A percentile compares a stretch with the other conserved stretches of the same genome.
These are phyloP conservation scores for Apamea epomidion DNA, from an alignment of 2,888 invertebrate genomes.

Conservation along the genomic window DNA sequence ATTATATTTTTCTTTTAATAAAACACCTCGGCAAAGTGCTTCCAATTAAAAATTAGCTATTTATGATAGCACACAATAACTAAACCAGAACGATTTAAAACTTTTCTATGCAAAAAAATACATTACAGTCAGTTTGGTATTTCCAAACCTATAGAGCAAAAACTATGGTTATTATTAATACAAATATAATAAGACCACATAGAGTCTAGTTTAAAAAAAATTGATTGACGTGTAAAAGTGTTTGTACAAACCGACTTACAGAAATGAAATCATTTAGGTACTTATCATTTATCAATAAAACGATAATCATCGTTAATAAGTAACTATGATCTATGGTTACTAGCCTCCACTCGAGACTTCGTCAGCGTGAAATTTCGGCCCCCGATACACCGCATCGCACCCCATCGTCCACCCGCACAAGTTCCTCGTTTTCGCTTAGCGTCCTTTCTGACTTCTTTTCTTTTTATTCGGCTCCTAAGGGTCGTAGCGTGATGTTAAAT, in stretches of 20 bases:
- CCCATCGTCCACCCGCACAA: too few relatives aligned
- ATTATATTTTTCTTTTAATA: background rate
- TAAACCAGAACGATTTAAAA: background rate
- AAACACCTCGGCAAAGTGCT: background rate
- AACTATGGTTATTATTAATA: constrained; percentile 12
- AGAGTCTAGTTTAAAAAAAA: too few relatives aligned
- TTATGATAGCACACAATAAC: background rate
- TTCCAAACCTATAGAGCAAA: constrained; percentile 6
- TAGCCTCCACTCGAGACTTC: too few relatives aligned
- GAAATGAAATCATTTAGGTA: too few relatives aligned
- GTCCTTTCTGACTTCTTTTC: too few relatives aligned
- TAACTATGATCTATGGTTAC: background rate
- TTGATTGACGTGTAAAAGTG: too few relatives aligned
- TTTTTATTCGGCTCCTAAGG: too few relatives aligned
- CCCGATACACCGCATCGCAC: too few relatives aligned
- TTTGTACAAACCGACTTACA: too few relatives aligned
- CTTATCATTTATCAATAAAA: background rate
- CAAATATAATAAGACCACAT: background rate
- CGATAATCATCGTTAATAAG: background rate
- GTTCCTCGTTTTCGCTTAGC: too few relatives aligned
- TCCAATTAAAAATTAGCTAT: background rate
- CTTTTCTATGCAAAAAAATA: background rate
- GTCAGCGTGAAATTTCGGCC: too few relatives aligned
- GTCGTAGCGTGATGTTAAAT: too few relatives aligned
- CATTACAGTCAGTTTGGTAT: constrained; percentile 5